A percentile compares a stretch with the other conserved stretches of the same genome.
phyloP scores from a whole-genome alignment of 2,888 invertebrate species.

The Podabrus alpinus region DNA sequence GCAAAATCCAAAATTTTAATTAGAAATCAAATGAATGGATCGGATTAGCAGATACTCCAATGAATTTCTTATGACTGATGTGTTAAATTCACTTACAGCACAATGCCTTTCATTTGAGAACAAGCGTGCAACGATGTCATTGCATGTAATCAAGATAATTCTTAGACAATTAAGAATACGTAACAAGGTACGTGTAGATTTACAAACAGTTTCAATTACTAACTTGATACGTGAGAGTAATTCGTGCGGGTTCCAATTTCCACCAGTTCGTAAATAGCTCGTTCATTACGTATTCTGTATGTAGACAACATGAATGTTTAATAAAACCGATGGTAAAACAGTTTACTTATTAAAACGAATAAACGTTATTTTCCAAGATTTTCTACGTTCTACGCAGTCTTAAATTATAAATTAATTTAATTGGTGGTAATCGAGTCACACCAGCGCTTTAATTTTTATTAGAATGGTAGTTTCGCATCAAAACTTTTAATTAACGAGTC shows the following conservation, averaged over 20 bases:
- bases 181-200: slow-evolving; percentile 9
- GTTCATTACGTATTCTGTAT: not conserved
- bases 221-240: slow-evolving; percentile 5
- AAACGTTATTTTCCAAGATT: not conserved
- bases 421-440: not conserved
- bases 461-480: not conserved
- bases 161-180: slow-evolving; percentile 15
- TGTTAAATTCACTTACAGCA: not conserved
- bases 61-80: not conserved
- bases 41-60: not conserved
- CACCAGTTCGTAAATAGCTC: not conserved
- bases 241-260: not conserved
- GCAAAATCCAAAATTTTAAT: not conserved
- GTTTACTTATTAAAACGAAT: not conserved
- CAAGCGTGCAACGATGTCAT: slow-evolving; percentile 3
- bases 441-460: not conserved
- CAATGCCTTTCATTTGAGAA: not conserved
- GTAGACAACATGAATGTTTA: not conserved
- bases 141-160: slow-evolving; percentile 13
- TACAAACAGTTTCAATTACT: slow-evolving; percentile 9
- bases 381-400: not conserved
- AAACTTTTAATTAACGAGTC: not conserved
- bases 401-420: not conserved
- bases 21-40: not conserved
- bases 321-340: not conserved